Evolutionary conservation across 2,888 invertebrate genomes (phyloP), one percentile per base, ranked within the genome.

Genomic region (Pachymerium ferrugineum): DNA sequence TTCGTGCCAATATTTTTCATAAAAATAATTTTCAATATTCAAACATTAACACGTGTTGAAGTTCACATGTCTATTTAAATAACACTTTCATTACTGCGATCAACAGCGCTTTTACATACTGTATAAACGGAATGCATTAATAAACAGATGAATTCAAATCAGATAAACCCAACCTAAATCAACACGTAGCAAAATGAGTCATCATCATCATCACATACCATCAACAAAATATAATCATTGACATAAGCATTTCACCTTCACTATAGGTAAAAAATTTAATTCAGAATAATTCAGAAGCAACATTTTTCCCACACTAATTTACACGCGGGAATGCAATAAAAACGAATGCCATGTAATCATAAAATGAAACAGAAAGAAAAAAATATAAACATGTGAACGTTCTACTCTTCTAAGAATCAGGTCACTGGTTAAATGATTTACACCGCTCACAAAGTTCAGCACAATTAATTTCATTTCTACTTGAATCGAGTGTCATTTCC

Each of bases 11-110:
- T 3, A 62, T 62, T 62, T 19, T 47, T 62, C 62, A 28, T 25
- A 3, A 10, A 19, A 19, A 1, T 54, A 22, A 25, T 25, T 22
- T 54, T 54, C 25, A 47, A 47, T 47, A 25, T 25, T 54, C 54
- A 25, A n/a, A 25, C 54, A 54, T n/a, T n/a, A 54, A 25, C 62
- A 62, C 62, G 28, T 62, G 62, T 62, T 62, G 14, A 22, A 62
- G 25, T 62, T 62, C 62, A 28, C 62, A 28, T 62, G 62, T 62
- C 62, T 62, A 62, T 62, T 62, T 62, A 62, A 62, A 62, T 62
- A 28, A 28, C 62, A 62, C 62, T 62, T 62, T 62, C 25, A 62
- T 62, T 22, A 28, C 28, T 2, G 25, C 3, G 25, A 62, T 62
- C 62, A 62, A 62, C 62, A 62, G 28, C 62, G 25, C 62, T 62